These are phyloP conservation scores for Sarotherodon lohbergeri DNA, from an alignment of 2,113 vertebrate species.

Conservation along the genomic window DNA sequence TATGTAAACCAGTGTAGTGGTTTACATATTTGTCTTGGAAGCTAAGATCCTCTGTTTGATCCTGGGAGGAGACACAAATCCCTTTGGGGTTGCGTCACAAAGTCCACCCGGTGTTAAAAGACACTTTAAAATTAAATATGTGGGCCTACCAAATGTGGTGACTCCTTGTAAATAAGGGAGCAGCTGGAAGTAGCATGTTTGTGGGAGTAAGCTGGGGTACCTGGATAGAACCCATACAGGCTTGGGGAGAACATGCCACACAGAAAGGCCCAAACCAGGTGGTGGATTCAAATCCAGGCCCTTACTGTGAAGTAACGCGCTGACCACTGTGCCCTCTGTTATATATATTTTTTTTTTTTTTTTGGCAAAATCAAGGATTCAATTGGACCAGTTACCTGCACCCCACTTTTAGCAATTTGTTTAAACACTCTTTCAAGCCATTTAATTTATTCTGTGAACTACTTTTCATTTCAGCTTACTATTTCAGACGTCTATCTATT, in stretches of 20 bases:
- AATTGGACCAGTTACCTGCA: background rate
- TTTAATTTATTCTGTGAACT: background rate
- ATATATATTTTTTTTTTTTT: accelerated
- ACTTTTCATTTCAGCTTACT: background rate
- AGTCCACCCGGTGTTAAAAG: background rate
- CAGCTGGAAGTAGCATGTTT: background rate
- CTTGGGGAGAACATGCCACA: background rate
- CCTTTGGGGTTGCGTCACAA: background rate
- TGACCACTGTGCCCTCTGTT: background rate
- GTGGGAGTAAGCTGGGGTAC: background rate
- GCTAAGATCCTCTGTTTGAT: accelerated
- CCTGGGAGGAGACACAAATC: background rate
- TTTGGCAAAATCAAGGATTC: accelerated
- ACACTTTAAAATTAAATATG: background rate
- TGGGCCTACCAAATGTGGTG: background rate
- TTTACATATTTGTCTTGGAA: background rate
- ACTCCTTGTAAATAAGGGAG: background rate
- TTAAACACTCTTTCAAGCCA: background rate
- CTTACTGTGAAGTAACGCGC: background rate
- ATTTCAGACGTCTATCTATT: background rate
- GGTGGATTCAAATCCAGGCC: background rate
- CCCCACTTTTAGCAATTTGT: background rate
- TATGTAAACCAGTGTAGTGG: background rate
- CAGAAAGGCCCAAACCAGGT: background rate
- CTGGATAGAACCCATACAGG: background rate